Evolutionary conservation across 2,888 invertebrate species (phyloP).

Genomic region (Pseudanteris insignis): DNA sequence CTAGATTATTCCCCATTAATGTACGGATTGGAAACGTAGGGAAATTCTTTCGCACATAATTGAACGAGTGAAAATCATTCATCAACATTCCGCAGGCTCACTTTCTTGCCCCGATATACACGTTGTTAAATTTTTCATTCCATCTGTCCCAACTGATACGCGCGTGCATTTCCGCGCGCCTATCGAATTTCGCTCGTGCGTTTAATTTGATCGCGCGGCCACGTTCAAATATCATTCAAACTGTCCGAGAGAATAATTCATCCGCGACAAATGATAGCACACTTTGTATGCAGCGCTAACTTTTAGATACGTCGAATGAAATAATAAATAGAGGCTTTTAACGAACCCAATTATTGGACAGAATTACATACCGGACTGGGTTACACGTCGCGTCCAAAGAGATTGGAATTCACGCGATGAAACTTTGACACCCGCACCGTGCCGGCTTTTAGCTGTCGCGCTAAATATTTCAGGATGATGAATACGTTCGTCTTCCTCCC

Average conservation of each 20-base stretch:
- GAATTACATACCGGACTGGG: constrained; percentile 28
- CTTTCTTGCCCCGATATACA: constrained; percentile 1
- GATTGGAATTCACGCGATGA: constrained; percentile 42
- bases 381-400: constrained; percentile 23
- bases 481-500: constrained; percentile 47
- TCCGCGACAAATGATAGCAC: constrained; percentile 18
- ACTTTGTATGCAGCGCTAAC: constrained; percentile 19
- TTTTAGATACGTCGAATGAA: constrained; percentile 27
- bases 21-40: too few species aligned
- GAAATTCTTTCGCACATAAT: too few species aligned
- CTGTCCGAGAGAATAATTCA: constrained; percentile 18
- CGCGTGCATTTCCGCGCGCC: background rate
- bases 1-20: too few species aligned
- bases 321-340: constrained; percentile 31
- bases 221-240: constrained; percentile 21
- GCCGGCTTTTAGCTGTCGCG: constrained; percentile 28
- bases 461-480: constrained; percentile 45
- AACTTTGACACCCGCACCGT: constrained; percentile 43
- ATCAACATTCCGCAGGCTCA: constrained; percentile 2
- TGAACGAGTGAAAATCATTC: too few species aligned
- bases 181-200: constrained; percentile 6
- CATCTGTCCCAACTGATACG: background rate
- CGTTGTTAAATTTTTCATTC: constrained; percentile 1
- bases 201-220: constrained; percentile 21
- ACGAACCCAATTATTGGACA: constrained; percentile 37